Base-by-base conservation (phyloP, 2,888 invertebrate genomes). In the Melinopterus prodromus region DNA sequence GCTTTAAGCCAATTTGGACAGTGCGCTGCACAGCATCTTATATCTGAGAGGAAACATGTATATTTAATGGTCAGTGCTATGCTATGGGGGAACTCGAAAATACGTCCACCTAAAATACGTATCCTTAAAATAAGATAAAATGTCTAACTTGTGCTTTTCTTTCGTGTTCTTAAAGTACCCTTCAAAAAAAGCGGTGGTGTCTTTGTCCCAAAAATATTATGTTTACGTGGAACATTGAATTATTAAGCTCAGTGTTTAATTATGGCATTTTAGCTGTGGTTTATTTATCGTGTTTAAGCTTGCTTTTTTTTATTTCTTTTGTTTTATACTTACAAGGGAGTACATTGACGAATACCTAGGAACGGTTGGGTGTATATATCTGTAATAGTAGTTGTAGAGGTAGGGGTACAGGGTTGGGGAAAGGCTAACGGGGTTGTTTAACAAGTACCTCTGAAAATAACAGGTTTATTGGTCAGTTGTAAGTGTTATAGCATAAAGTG, bases 11-110 rank as follows among this genome's bases (percentile, higher is more conserved):
- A 70, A 69, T 77, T 77, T 69, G 12, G 77, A 35, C 69, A 38
- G 16, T 36, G 76, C 16, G 53, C 7, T 53, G 53, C 76, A 76
- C 16, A 76, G 38, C 16, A 36, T 77, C 77, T 69, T 77, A 69
- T 15, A 16, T 77, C 69, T 77, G 69, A 76, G 76, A 80, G 80
- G 80, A 80, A 80, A 80, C 80, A 80, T 78, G 72, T 80, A 80
- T 80, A 76, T 80, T 80, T 79, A 74, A 74, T 36, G 74, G 74
- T 35, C 6, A 71, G 26, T 26, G 26, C 26, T 26, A 26, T 26
- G n/a, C n/a, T n/a, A n/a, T n/a, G n/a, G 26, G 26, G 26, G 26
- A 3, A 26, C 26, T 26, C 26, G 26, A 26, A 26, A 26, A 26
- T 26, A 26, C 26, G 26, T 26, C 26, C 26, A 71, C 71, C 26